Percentiles rank a stretch among this genome's conserved stretches.
phyloP scores from a whole-genome alignment of 2,888 invertebrate genomes.

The Stomorhina lunata region DNA sequence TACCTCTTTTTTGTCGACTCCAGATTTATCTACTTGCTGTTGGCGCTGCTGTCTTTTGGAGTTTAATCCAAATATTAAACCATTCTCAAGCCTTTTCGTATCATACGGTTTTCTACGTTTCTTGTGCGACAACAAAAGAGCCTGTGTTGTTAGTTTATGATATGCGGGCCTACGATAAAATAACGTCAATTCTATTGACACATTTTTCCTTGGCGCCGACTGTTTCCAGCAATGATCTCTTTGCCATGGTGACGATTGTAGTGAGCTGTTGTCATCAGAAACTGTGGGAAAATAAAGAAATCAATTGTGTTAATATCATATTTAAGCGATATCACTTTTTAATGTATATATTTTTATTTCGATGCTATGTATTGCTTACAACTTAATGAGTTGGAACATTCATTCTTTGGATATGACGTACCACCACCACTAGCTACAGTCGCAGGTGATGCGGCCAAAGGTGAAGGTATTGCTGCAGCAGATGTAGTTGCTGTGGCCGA shows the following conservation, averaged over 20 bases:
- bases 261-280: slow-evolving; percentile 94
- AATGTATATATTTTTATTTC: neutral
- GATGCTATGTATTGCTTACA: slow-evolving; percentile 82
- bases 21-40: slow-evolving; percentile 19
- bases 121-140: slow-evolving; percentile 73
- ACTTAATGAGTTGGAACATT: slow-evolving; percentile 90
- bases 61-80: slow-evolving; percentile 22
- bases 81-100: slow-evolving; percentile 59
- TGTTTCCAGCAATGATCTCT: slow-evolving; percentile 95
- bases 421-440: slow-evolving; percentile 25
- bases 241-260: slow-evolving; percentile 95
- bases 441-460: slow-evolving; percentile 33
- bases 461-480: slow-evolving; percentile 48
- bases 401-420: slow-evolving; percentile 82
- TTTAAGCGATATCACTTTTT: neutral
- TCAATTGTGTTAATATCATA: neutral
- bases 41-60: neutral
- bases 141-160: slow-evolving; percentile 70
- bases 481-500: slow-evolving; percentile 74
- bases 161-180: slow-evolving; percentile 78
- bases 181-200: slow-evolving; percentile 87
- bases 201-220: slow-evolving; percentile 86
- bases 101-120: slow-evolving; percentile 87
- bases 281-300: slow-evolving; percentile 80
- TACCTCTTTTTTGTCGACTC: neutral